These are phyloP conservation scores for Isichthys henryi DNA, from an alignment of 2,113 vertebrate genomes.

Conservation along the genomic window DNA sequence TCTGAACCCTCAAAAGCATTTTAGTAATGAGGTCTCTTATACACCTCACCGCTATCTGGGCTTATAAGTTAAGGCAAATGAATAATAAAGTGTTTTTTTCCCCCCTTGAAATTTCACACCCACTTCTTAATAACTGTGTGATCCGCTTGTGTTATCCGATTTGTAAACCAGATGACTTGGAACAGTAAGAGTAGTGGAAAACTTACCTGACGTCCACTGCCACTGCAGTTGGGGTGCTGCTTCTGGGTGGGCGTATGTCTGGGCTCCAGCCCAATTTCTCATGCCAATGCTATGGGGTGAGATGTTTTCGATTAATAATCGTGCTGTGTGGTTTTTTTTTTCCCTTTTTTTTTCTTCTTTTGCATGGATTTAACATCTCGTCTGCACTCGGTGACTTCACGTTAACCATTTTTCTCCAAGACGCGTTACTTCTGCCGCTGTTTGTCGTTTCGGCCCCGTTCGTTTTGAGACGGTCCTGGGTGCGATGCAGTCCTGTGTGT, in stretches of 20 bases:
- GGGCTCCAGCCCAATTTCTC: slow-evolving; percentile 1
- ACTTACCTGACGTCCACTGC: slow-evolving; percentile 6
- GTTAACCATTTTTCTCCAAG: neutral
- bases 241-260: slow-evolving; percentile 2
- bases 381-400: neutral
- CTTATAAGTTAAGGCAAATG: neutral
- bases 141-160: neutral
- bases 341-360: neutral
- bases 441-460: neutral
- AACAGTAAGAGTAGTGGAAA: slow-evolving; percentile 2
- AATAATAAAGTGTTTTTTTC: slow-evolving; percentile 3
- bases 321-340: neutral
- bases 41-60: neutral
- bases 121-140: slow-evolving; percentile 7
- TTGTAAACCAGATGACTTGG: slow-evolving; percentile 15
- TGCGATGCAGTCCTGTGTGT: neutral
- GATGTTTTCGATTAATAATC: slow-evolving; percentile 11
- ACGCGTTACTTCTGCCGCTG: too few species aligned
- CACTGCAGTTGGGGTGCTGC: neutral
- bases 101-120: neutral
- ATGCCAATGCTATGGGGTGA: slow-evolving; percentile 6
- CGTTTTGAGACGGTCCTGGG: neutral
- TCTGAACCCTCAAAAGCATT: neutral
- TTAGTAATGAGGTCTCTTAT: neutral
- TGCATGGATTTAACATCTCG: neutral